Evolutionary conservation across 2,888 invertebrate genomes (phyloP).

Genomic region (Digitonthophagus gazella): DNA sequence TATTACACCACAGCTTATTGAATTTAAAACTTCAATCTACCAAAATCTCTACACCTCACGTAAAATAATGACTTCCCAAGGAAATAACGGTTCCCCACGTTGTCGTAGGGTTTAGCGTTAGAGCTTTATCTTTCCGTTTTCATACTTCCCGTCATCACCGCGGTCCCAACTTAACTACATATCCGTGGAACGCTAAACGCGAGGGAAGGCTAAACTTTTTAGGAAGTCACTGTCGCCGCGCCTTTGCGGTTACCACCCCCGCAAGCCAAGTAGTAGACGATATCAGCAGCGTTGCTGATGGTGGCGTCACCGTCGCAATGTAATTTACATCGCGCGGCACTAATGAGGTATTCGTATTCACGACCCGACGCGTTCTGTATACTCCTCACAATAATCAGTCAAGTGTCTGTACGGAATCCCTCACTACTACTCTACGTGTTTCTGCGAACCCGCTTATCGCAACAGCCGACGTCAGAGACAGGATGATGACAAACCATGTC

Average conservation of each 20-base stretch:
- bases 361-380: conserved; percentile 4
- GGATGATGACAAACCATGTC: not conserved
- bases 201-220: conserved; percentile 3
- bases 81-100: not conserved
- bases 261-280: not conserved
- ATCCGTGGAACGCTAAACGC: not conserved
- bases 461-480: not conserved
- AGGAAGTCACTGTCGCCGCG: conserved; percentile 7
- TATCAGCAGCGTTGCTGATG: not conserved
- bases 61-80: not conserved
- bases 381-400: conserved; percentile 10
- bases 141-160: not conserved
- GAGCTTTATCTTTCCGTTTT: not conserved
- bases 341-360: conserved; percentile 21
- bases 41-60: not conserved
- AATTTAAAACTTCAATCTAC: not conserved
- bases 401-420: conserved; percentile 4
- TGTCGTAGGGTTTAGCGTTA: not conserved
- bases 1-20: too few relatives aligned
- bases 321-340: conserved; percentile 8
- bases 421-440: not conserved
- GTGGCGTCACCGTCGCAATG: conserved; percentile 1
- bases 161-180: not conserved
- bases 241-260: not conserved
- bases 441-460: not conserved